These are phyloP conservation scores for Poecilia wingei DNA, from an alignment of 2,797 vertebrate species.

Conservation along the genomic window DNA sequence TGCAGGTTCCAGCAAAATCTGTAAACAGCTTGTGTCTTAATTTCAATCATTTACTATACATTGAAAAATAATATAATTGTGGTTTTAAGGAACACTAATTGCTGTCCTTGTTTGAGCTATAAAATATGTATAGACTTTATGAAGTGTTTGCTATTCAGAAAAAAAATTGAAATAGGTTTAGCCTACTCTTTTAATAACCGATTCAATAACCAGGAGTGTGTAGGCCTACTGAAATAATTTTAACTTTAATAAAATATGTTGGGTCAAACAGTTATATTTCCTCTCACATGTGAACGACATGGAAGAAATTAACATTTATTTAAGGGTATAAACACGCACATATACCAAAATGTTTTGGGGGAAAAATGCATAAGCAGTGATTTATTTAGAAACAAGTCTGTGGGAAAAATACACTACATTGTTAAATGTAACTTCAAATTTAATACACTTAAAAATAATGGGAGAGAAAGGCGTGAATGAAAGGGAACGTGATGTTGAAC, in stretches of 20 bases:
- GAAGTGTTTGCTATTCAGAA: neutral
- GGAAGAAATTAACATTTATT: slow-evolving; percentile 10
- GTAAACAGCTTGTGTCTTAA: neutral
- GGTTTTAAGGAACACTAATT: neutral
- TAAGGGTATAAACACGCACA: slow-evolving; percentile 9
- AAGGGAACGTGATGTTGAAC: slow-evolving; percentile 26
- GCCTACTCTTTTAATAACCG: neutral
- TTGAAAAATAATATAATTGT: neutral
- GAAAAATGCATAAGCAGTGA: slow-evolving; percentile 33
- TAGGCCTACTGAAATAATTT: neutral
- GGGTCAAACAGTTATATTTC: neutral
- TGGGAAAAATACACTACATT: neutral
- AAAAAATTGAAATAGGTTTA: neutral
- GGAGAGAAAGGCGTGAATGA: neutral
- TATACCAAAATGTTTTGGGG: neutral
- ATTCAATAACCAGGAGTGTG: neutral
- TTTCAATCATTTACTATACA: neutral
- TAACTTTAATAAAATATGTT: neutral
- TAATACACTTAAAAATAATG: too few relatives aligned
- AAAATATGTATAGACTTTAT: neutral
- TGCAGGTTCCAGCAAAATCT: neutral
- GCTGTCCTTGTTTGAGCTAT: neutral
- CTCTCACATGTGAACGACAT: neutral
- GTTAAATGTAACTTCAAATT: neutral
- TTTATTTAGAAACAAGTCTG: slow-evolving; percentile 1